A percentile compares a stretch with the other conserved stretches of the same genome.
phyloP scores from a whole-genome alignment of 2,888 invertebrate species.

The Ligdia adustata region DNA sequence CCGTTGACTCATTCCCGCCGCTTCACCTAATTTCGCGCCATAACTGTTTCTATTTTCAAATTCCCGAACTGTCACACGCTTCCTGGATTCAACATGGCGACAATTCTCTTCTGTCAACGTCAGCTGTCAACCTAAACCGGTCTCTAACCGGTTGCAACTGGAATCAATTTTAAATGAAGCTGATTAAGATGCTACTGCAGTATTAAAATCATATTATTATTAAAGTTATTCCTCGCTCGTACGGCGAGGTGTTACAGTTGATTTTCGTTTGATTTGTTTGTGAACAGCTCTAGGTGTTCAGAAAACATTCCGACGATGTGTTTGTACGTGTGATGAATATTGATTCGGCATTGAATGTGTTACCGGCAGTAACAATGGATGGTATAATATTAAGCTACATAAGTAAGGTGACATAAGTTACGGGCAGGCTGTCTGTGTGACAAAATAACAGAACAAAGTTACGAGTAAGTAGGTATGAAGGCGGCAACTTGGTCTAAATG shows the following conservation, averaged over 20 bases:
- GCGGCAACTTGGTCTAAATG: slow-evolving; percentile 7
- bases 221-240: slow-evolving; percentile 9
- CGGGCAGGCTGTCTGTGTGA: slow-evolving; percentile 4
- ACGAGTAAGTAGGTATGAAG: slow-evolving; percentile 14
- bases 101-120: slow-evolving; percentile 42
- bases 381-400: slow-evolving; percentile 22
- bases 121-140: slow-evolving; percentile 46
- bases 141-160: slow-evolving; percentile 43
- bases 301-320: slow-evolving; percentile 26
- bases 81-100: slow-evolving; percentile 64
- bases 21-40: slow-evolving; percentile 68
- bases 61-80: slow-evolving; percentile 61
- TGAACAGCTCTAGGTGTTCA: slow-evolving; percentile 3
- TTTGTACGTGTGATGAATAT: slow-evolving; percentile 33
- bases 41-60: slow-evolving; percentile 67
- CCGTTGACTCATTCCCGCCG: slow-evolving; percentile 37
- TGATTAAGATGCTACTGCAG: slow-evolving; percentile 39
- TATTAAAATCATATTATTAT: slow-evolving; percentile 34
- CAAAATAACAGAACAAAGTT: slow-evolving; percentile 12
- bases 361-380: slow-evolving; percentile 31
- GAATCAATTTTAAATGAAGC: slow-evolving; percentile 38
- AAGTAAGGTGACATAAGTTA: slow-evolving; percentile 31
- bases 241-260: slow-evolving; percentile 30
- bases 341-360: slow-evolving; percentile 28
- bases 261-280: slow-evolving; percentile 16